These are phyloP conservation scores for Periparus ater DNA, from an alignment of 2,797 vertebrate genomes.

Conservation along the genomic window DNA sequence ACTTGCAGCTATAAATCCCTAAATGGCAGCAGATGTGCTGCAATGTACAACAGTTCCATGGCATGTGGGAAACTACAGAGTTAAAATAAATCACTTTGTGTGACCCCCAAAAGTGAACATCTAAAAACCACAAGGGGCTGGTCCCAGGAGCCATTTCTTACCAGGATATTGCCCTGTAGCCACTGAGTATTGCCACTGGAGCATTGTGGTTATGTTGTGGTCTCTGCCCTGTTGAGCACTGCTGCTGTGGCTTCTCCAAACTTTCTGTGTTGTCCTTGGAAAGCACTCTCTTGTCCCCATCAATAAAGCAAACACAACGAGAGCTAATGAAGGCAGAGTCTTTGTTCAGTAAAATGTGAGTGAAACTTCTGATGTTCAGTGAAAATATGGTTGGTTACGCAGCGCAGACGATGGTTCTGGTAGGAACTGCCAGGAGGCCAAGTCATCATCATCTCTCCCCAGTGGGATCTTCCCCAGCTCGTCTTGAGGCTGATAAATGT, in stretches of 20 bases:
- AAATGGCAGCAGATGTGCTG: not conserved
- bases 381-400: not conserved
- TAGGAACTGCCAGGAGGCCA: not conserved
- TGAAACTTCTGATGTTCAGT: not conserved
- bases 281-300: not conserved
- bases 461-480: not conserved
- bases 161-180: not conserved
- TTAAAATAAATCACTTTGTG: not conserved
- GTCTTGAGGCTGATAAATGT: not conserved
- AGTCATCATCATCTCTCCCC: not conserved
- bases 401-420: not conserved
- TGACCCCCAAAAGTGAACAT: not conserved
- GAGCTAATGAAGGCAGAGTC: not conserved
- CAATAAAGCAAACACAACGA: conserved; percentile 5
- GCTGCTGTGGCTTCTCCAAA: not conserved
- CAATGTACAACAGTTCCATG: not conserved
- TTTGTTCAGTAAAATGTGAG: not conserved
- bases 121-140: not conserved
- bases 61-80: not conserved
- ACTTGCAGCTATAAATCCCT: not conserved
- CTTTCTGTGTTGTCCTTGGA: not conserved
- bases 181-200: not conserved
- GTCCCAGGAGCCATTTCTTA: not conserved
- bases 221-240: not conserved
- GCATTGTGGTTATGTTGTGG: not conserved